Conservation (phyloP, 1,140 invertebrate species). For the Dysdera silvatica region DNA sequence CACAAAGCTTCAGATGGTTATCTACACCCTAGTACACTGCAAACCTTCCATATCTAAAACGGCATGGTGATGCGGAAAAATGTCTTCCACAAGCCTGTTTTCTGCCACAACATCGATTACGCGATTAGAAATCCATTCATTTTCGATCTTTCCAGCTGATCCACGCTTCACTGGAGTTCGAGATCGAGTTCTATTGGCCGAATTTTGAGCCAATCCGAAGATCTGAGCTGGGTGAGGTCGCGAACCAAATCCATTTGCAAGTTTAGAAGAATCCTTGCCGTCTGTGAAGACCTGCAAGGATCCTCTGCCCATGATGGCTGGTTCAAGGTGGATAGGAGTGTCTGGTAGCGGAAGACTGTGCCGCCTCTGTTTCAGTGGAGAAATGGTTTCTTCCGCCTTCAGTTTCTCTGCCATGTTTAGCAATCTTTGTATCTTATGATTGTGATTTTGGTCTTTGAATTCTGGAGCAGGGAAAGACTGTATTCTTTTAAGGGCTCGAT, state of each 20-base stretch:
- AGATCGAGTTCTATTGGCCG: background rate
- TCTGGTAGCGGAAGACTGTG: conserved; percentile 13
- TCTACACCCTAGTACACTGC: conserved; percentile 20
- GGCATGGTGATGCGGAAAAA: background rate
- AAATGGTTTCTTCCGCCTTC: conserved; percentile 6
- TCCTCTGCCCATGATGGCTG: conserved; percentile 8
- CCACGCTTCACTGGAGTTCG: background rate
- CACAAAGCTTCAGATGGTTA: too few species aligned
- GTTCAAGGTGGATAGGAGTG: background rate
- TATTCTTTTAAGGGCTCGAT: conserved; percentile 15
- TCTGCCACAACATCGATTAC: conserved; percentile 22
- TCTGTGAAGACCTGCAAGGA: conserved; percentile 14
- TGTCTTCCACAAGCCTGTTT: background rate
- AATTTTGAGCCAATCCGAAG: background rate
- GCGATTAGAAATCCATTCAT: background rate
- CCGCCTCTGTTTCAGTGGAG: background rate
- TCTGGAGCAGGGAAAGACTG: conserved; percentile 28
- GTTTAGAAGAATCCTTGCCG: background rate
- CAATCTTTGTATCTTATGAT: conserved; percentile 24
- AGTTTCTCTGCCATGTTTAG: conserved; percentile 11
- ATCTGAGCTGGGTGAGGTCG: background rate
- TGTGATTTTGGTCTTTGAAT: conserved; percentile 24
- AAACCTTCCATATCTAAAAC: conserved; percentile 21
- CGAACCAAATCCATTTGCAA: background rate
- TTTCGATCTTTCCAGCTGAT: background rate